Conservation (phyloP, 2,113 vertebrate species). For the Sinocyclocheilus maitianheensis region DNA sequence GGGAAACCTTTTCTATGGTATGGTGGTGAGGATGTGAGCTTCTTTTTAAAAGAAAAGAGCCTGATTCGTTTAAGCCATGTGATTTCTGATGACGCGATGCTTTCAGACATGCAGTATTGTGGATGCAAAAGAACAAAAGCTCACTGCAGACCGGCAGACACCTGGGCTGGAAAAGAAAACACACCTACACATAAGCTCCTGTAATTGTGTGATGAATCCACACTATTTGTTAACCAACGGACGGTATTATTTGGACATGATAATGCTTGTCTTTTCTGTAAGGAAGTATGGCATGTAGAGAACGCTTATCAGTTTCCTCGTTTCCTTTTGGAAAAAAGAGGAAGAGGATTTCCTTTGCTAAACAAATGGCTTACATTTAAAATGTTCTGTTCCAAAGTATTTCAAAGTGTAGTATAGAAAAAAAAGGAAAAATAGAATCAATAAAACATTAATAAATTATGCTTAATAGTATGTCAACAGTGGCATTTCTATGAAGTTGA, state of each 20-base stretch:
- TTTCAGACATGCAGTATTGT: neutral
- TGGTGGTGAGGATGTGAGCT: slow-evolving; percentile 9
- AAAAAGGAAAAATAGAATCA: neutral
- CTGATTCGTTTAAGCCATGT: slow-evolving; percentile 44
- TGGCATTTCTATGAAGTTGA: neutral
- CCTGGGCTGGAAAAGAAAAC: slow-evolving; percentile 2
- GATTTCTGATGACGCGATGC: slow-evolving; percentile 17
- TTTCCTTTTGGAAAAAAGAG: neutral
- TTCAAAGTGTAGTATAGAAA: neutral
- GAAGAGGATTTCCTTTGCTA: neutral
- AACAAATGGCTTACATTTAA: neutral
- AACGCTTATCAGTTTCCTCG: neutral
- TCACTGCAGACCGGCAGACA: neutral
- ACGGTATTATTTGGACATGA: neutral
- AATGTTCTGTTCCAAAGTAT: neutral
- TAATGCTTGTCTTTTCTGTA: slow-evolving; percentile 22
- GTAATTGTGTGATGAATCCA: neutral
- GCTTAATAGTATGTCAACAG: neutral
- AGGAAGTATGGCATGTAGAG: slow-evolving; percentile 2
- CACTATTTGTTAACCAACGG: neutral
- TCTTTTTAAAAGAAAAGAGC: slow-evolving; percentile 41
- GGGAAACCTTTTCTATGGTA: neutral
- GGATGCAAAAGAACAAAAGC: neutral
- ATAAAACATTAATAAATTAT: neutral
- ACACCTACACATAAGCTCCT: neutral